These are phyloP conservation scores for Myotis lucifugus DNA, from an alignment of 2,113 vertebrate species.

Conservation along the genomic window DNA sequence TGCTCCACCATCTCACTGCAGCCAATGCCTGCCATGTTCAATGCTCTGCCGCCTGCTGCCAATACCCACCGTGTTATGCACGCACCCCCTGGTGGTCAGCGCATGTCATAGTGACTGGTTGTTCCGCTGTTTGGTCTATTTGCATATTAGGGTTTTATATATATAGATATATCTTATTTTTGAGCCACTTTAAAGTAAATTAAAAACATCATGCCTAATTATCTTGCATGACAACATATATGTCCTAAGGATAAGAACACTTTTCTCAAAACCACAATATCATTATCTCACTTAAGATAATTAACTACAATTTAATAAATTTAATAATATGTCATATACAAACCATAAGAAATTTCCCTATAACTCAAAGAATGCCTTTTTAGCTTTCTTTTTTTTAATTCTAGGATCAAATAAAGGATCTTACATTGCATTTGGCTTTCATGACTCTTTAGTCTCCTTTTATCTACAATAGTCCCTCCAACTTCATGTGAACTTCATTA, in stretches of 20 bases:
- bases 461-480: neutral
- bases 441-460: neutral
- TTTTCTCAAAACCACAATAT: neutral
- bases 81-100: too few relatives aligned
- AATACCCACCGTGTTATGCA: too few relatives aligned
- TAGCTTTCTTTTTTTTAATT: neutral
- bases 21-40: too few relatives aligned
- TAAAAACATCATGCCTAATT: neutral
- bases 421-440: constrained; percentile 39
- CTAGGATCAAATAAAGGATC: neutral
- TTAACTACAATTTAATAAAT: neutral
- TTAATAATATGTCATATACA: neutral
- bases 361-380: neutral
- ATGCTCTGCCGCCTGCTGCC: too few relatives aligned
- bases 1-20: too few relatives aligned
- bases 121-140: too few relatives aligned
- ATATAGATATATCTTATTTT: neutral
- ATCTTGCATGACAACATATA: neutral
- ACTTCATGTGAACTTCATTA: neutral
- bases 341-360: neutral
- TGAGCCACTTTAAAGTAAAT: neutral
- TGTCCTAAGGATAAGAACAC: neutral
- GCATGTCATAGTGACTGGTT: too few relatives aligned
- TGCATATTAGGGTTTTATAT: neutral
- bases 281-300: constrained; percentile 2